Base-by-base conservation (phyloP, 2,113 vertebrate species). In the Alligator mississippiensis region DNA sequence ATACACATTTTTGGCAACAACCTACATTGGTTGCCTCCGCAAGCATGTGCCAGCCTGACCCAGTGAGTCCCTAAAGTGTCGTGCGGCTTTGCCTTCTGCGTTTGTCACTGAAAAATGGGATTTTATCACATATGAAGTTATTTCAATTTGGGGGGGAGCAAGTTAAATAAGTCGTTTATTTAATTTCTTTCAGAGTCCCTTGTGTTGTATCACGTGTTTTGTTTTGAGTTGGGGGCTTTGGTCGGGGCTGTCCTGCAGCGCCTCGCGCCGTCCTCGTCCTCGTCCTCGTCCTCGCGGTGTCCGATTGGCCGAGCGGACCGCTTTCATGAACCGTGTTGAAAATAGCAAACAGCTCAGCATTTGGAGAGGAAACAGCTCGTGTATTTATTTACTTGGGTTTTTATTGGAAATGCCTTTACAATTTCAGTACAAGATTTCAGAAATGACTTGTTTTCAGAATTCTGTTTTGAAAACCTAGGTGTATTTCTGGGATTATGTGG, bases 221-320 rank as follows among this genome's bases (percentile, higher is more conserved):
- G 80, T 93, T 96, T 89, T 80, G 28, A 77, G 77, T 84, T 95
- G 83, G 89, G 75, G 90, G 93, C 93, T 88, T 82, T 79, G 55
- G 28, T 79, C 54, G 30, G 82, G 27, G 22, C 88, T 93, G 72
- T 89, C 77, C 4, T 30, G 16, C 1, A 0, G n/a, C 92, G 90
- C 92, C 90, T 94, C 87, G 64, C 59, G 1, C 74, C 89, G 89
- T 72, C 81, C 70, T 82, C 1, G 34, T 34, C 34, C 34, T 34
- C 34, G 34, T 34, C 34, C 34, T 34, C 34, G 34, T 34, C 34
- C 34, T 34, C 68, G 11, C 68, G 61, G 85, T 92, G 80, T 34
- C 15, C 80, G 85, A 79, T n/a, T 74, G 93, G 25, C 78, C 82
- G 77, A 89, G 77, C 1, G 89, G 88, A 64, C 82, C 68, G 6